Conservation (phyloP, 2,888 invertebrate species). For the Pantelozetes paolii region DNA sequence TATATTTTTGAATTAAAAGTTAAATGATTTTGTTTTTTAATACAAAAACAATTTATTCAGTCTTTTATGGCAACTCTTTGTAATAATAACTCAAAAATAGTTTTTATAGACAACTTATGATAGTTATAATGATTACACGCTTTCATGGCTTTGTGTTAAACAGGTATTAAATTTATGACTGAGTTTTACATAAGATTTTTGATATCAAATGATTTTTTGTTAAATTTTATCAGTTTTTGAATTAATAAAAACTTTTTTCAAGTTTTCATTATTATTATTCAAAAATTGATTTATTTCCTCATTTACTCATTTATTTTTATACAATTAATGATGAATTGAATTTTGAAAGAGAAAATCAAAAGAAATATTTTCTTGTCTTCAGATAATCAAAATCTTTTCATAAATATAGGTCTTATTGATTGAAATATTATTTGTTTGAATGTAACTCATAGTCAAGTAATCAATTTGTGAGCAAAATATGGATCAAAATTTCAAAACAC, state of each 20-base stretch:
- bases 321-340: not conserved
- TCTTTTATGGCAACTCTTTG: conserved; percentile 13
- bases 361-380: not conserved
- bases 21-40: not conserved
- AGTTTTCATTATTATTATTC: not conserved
- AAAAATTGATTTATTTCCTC: conserved; percentile 10
- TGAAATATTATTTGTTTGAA: not conserved
- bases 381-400: not conserved
- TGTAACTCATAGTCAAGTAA: not conserved
- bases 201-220: not conserved
- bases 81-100: not conserved
- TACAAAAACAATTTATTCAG: not conserved
- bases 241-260: no score
- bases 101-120: not conserved
- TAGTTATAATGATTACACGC: not conserved
- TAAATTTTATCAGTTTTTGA: no score
- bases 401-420: not conserved
- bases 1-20: no score
- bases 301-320: not conserved
- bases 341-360: not conserved
- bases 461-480: conserved; percentile 12
- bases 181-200: not conserved
- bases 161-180: not conserved
- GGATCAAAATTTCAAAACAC: not conserved
- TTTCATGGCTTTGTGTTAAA: not conserved